phyloP scores from a whole-genome alignment of 2,113 vertebrate genomes.

The Pardalotus punctatus region DNA sequence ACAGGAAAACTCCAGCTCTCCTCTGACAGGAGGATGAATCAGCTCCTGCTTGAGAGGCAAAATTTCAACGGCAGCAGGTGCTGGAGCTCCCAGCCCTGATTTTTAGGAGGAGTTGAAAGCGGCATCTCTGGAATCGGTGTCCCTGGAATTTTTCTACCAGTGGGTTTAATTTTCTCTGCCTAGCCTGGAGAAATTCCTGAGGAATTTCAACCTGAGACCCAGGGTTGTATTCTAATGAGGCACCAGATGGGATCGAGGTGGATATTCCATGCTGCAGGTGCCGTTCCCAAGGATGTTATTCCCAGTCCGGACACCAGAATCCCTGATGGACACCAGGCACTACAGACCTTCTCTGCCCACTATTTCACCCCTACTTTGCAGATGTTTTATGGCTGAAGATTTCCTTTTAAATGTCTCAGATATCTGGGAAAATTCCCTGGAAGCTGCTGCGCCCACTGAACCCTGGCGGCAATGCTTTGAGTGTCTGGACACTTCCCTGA shows the following conservation, averaged over 20 bases:
- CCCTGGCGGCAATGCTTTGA: not conserved
- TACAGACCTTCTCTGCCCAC: not conserved
- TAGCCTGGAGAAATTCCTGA: not conserved
- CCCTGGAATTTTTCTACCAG: not conserved
- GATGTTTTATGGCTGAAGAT: not conserved
- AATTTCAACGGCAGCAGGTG: not conserved
- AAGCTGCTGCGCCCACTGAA: not conserved
- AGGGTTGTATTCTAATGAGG: accelerated
- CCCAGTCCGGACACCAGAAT: accelerated
- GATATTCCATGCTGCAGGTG: not conserved
- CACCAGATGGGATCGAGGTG: not conserved
- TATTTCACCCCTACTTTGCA: not conserved
- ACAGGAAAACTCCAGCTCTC: not conserved
- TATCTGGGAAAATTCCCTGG: not conserved
- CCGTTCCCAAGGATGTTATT: not conserved
- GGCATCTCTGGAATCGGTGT: no score
- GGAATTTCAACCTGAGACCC: not conserved
- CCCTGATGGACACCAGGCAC: not conserved
- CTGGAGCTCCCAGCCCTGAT: not conserved
- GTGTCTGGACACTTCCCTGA: not conserved
- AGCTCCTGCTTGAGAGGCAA: not conserved
- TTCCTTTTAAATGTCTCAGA: not conserved
- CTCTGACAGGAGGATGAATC: not conserved
- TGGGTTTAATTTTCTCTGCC: not conserved
- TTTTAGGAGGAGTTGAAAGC: not conserved